phyloP scores from a whole-genome alignment of 2,888 invertebrate species.

The Galerucella calmariensis region DNA sequence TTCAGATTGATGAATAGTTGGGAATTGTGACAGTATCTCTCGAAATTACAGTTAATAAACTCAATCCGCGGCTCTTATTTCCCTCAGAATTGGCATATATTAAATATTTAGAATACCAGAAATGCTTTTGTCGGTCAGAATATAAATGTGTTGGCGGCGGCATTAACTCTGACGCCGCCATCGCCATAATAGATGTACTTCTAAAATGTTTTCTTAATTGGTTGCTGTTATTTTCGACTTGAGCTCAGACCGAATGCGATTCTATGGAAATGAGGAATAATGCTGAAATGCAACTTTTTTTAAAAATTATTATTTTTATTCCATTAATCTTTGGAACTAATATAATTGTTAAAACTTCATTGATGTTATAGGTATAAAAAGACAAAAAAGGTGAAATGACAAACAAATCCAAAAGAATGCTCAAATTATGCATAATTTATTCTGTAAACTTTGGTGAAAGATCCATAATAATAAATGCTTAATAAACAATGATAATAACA shows the following conservation, averaged over 20 bases:
- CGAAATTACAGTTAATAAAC: slow-evolving; percentile 27
- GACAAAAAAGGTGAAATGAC: too few species aligned
- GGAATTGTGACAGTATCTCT: background rate
- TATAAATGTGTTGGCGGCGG: slow-evolving; percentile 47
- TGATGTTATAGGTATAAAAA: too few species aligned
- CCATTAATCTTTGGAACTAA: too few species aligned
- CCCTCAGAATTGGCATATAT: slow-evolving; percentile 39
- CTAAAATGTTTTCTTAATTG: slow-evolving; percentile 54
- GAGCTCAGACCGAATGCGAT: slow-evolving; percentile 48
- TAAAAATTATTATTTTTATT: background rate
- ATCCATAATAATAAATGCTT: too few species aligned
- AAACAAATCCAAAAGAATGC: too few species aligned
- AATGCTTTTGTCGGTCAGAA: slow-evolving; percentile 42
- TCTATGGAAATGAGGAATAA: slow-evolving; percentile 38
- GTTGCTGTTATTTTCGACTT: slow-evolving; percentile 47
- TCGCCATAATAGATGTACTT: slow-evolving; percentile 50
- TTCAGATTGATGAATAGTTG: background rate
- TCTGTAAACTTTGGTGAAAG: too few species aligned
- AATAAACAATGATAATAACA: too few species aligned
- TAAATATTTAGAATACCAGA: slow-evolving; percentile 44
- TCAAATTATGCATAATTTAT: too few species aligned
- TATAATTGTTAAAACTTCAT: too few species aligned
- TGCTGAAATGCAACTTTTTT: background rate
- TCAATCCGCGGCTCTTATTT: slow-evolving; percentile 18
- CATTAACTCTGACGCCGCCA: slow-evolving; percentile 47